These are phyloP conservation scores for Drosophila meridiana DNA, from an alignment of 2,888 invertebrate species.

Conservation along the genomic window DNA sequence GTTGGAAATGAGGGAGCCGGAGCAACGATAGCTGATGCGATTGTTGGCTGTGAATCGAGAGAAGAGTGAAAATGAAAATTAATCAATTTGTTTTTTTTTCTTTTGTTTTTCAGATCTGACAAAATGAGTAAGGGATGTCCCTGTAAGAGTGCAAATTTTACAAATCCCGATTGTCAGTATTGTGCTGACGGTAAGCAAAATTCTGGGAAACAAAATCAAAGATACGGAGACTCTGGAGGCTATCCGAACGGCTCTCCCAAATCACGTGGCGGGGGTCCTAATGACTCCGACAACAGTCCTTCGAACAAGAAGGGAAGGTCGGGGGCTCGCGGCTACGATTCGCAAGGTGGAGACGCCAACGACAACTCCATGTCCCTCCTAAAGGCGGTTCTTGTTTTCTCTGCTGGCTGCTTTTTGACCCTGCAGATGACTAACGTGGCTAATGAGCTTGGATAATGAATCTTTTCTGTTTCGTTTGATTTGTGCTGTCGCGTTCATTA, in stretches of 20 bases:
- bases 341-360: constrained; percentile 31
- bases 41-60: constrained; percentile 60
- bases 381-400: constrained; percentile 69
- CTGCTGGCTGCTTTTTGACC: constrained; percentile 70
- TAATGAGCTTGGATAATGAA: constrained; percentile 59
- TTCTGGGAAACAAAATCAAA: background rate
- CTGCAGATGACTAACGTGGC: constrained; percentile 68
- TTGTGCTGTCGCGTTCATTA: constrained; percentile 2
- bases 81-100: background rate
- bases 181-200: constrained; percentile 8
- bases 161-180: constrained; percentile 11
- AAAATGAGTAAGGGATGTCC: constrained; percentile 41
- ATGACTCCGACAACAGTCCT: background rate
- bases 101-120: constrained; percentile 18
- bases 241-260: constrained; percentile 2
- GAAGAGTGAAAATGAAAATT: background rate
- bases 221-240: background rate
- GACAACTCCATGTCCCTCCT: constrained; percentile 58
- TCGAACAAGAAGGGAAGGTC: background rate
- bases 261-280: background rate
- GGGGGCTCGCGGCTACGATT: background rate
- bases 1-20: constrained; percentile 86
- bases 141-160: constrained; percentile 36
- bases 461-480: constrained; percentile 5
- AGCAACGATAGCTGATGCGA: constrained; percentile 83